phyloP scores from a whole-genome alignment of 2,113 vertebrate species.

The Odontophorus gujanensis region DNA sequence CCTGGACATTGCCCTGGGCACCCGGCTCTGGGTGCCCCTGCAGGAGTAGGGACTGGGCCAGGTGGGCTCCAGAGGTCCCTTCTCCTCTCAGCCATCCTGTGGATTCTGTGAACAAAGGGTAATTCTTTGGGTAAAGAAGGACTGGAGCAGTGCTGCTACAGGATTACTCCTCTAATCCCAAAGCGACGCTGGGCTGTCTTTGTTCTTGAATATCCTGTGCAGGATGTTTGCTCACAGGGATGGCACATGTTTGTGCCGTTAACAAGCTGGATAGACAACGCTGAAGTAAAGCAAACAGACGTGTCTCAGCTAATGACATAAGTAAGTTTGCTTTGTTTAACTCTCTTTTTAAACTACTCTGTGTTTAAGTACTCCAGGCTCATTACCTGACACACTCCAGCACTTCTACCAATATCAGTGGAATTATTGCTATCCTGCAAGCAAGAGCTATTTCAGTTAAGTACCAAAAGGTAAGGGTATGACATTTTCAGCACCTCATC shows the following conservation, averaged over 20 bases:
- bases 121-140: background rate
- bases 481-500: background rate
- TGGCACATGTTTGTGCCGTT: background rate
- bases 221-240: background rate
- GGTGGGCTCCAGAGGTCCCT: background rate
- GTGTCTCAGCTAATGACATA: background rate
- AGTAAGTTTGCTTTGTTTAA: background rate
- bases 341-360: background rate
- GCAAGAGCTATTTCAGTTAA: background rate
- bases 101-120: background rate
- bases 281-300: background rate
- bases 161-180: background rate
- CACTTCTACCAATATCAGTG: background rate
- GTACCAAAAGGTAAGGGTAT: background rate
- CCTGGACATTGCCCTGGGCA: background rate
- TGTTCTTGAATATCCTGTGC: background rate
- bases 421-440: background rate
- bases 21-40: background rate
- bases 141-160: background rate
- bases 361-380: background rate
- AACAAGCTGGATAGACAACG: background rate
- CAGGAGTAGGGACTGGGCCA: background rate
- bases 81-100: background rate
- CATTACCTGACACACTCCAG: background rate
- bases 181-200: background rate